phyloP scores from a whole-genome alignment of 2,797 vertebrate species.

The Manis javanica region DNA sequence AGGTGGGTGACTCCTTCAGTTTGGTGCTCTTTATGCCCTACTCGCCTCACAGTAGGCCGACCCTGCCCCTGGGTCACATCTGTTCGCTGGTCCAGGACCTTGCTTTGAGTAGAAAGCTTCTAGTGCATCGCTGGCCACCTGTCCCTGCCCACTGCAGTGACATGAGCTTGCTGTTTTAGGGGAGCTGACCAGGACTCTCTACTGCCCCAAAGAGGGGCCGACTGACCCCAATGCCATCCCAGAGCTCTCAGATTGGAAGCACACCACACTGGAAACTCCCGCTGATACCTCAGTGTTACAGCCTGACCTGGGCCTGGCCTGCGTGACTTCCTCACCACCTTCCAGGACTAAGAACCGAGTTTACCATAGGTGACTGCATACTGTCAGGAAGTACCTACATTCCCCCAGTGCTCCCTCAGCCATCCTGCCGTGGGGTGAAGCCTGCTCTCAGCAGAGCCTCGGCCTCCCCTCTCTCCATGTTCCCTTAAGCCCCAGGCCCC shows the following conservation, averaged over 20 bases:
- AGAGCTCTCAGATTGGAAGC: neutral
- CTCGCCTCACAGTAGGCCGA: rapidly evolving
- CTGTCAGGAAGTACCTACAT: neutral
- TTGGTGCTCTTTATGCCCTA: neutral
- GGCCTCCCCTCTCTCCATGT: neutral
- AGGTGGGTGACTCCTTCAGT: neutral
- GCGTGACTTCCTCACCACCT: neutral
- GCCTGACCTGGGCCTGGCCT: neutral
- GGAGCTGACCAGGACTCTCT: neutral
- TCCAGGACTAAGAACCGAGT: neutral
- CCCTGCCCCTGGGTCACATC: neutral
- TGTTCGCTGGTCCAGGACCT: rapidly evolving
- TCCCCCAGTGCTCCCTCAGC: neutral
- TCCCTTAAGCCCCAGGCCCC: neutral
- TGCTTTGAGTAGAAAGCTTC: neutral
- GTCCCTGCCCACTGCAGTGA: neutral
- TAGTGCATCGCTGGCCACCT: neutral
- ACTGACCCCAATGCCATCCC: neutral
- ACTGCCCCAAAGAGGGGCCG: neutral
- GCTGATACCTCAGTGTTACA: neutral
- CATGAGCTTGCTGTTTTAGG: neutral
- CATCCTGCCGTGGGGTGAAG: neutral
- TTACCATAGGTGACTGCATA: neutral
- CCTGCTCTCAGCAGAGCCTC: neutral
- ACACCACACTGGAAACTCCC: neutral